These are phyloP conservation scores for Tenthredo scrophulariae DNA, from an alignment of 2,888 invertebrate genomes.

Conservation along the genomic window DNA sequence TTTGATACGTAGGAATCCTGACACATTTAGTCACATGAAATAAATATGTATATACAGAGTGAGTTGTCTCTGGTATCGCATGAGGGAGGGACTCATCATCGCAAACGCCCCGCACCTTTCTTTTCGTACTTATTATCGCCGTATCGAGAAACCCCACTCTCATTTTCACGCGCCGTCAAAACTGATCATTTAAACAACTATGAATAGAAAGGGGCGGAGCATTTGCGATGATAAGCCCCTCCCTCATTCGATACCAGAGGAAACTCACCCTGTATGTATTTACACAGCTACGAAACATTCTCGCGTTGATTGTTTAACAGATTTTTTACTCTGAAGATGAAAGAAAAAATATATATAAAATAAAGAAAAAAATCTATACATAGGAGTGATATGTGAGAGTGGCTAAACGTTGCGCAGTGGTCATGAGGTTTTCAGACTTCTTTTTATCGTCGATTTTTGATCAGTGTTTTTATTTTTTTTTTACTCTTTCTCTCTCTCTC, in stretches of 20 bases:
- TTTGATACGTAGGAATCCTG: constrained; percentile 8
- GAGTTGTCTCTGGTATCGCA: no score
- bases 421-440: constrained; percentile 12
- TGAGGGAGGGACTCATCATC: no score
- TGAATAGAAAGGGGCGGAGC: no score
- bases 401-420: constrained; percentile 77
- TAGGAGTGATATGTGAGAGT: constrained; percentile 64
- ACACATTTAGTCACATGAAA: neutral
- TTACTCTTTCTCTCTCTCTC: neutral
- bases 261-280: neutral
- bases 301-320: neutral
- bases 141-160: no score
- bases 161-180: no score
- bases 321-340: neutral
- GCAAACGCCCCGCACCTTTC: no score
- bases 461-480: neutral
- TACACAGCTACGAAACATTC: neutral
- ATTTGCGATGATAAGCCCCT: no score
- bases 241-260: no score
- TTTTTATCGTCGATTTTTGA: neutral
- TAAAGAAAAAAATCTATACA: neutral
- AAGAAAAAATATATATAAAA: no score
- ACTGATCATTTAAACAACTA: no score
- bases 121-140: no score
- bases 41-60: neutral